Evolutionary conservation across 92 coral and sea anemone species (phyloP), one percentile per base, ranked within the genome.

Genomic region (Bergia sp.): DNA sequence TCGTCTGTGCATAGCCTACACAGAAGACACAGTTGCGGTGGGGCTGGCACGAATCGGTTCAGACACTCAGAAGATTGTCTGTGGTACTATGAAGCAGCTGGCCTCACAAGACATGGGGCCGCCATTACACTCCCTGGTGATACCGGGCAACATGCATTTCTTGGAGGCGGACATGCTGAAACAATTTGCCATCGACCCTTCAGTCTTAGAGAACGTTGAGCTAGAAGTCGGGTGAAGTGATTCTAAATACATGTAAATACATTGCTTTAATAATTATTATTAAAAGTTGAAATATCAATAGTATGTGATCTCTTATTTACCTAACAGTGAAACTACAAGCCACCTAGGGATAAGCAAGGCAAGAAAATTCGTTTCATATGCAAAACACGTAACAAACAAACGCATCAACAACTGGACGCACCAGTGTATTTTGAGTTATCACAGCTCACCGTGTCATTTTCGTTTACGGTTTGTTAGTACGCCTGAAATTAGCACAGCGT

Each of bases 21-120:
- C 90, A 40, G 94, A 93, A 76, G 86, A 88, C 58, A 91, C 98
- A 7, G 37, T 96, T 67, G 96, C 98, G 21, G 97, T 97, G 85
- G 99, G 99, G n/a, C 86, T 97, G 76, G 98, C 99, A 77, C 94
- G 97, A 61, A 89, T 97, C 67, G 99, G 99, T 39, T 92, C 96
- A 18, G 93, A 96, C 78, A 93, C 92, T 49, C 97, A 97, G 87
- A 86, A 88, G 87, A 95, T 97, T 44, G 92, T 95, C 2, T 97
- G 95, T 75, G 96, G 96, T 6, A 91, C 96, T 21, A 94, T 97
- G 98, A 96, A 93, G 69, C 90, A 93, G 82, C 92, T 97, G 66
- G 88, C 87, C 42, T 78, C 92, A 44, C 83, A 61, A 61, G 97
- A 95, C 91, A 91, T 97, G 72, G 99, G 99, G 40, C 93, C 94